phyloP scores from a whole-genome alignment of 2,797 vertebrate genomes.

The Balearica regulorum region DNA sequence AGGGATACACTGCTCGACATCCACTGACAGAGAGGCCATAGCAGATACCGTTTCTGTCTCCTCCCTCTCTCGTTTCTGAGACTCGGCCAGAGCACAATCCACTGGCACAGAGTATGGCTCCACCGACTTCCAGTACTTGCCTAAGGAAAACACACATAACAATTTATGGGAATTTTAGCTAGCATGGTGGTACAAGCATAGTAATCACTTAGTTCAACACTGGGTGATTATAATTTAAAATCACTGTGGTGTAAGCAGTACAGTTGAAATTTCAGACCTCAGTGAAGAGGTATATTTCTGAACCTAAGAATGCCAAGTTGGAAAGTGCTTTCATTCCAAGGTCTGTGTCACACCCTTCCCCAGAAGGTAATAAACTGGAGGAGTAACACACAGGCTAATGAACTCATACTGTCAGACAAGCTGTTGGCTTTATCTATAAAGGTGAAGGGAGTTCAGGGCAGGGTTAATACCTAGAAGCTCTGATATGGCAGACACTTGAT shows the following conservation, averaged over 20 bases:
- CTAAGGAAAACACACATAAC: slow-evolving; percentile 70
- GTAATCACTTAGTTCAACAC: slow-evolving; percentile 54
- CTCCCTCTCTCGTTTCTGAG: slow-evolving; percentile 74
- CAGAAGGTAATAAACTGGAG: slow-evolving; percentile 65
- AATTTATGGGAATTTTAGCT: slow-evolving; percentile 65
- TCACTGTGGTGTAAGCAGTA: slow-evolving; percentile 15
- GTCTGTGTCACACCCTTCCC: slow-evolving; percentile 56
- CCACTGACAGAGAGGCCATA: slow-evolving; percentile 78
- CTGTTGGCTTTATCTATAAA: not conserved
- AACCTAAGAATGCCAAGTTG: slow-evolving; percentile 58
- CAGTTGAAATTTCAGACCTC: slow-evolving; percentile 66
- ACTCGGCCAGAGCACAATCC: slow-evolving; percentile 70
- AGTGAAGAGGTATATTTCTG: slow-evolving; percentile 53
- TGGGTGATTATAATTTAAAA: slow-evolving; percentile 60
- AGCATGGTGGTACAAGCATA: slow-evolving; percentile 56
- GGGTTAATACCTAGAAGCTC: not conserved
- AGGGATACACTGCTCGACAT: slow-evolving; percentile 71
- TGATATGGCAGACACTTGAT: not conserved
- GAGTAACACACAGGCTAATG: slow-evolving; percentile 47
- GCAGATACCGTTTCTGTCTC: slow-evolving; percentile 76
- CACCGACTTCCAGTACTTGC: slow-evolving; percentile 80
- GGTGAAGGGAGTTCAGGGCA: slow-evolving; percentile 13
- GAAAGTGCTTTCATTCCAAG: slow-evolving; percentile 65
- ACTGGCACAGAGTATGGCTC: slow-evolving; percentile 67
- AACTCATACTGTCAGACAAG: slow-evolving; percentile 29